These are phyloP conservation scores for Phenacoccus solenopsis DNA, from an alignment of 1,140 invertebrate genomes.

Conservation along the genomic window DNA sequence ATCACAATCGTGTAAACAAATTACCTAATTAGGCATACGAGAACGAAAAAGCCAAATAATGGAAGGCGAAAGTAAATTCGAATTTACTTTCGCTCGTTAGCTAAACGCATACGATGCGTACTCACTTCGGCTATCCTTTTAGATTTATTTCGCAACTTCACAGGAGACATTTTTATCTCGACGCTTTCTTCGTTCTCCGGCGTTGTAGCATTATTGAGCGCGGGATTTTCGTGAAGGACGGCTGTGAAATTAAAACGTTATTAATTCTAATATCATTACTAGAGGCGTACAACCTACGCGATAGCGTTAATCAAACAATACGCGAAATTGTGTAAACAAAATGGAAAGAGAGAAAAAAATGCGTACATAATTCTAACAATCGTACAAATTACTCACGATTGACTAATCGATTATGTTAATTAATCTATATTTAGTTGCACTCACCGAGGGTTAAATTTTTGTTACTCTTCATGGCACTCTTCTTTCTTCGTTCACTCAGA, in stretches of 20 bases:
- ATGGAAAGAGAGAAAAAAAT: neutral
- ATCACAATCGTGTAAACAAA: neutral
- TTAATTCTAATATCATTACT: neutral
- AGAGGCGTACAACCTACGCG: neutral
- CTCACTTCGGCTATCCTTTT: neutral
- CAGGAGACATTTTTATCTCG: conserved; percentile 5
- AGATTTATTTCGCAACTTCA: conserved; percentile 11
- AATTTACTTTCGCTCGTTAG: neutral
- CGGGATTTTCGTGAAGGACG: neutral
- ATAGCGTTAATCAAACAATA: conserved; percentile 7
- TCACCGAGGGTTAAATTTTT: conserved; percentile 37
- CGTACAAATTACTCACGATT: neutral
- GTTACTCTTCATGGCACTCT: conserved; percentile 35
- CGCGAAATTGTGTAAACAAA: neutral
- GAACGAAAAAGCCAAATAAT: neutral
- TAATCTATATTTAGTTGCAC: conserved; percentile 20
- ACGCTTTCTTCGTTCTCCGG: neutral
- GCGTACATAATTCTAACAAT: neutral
- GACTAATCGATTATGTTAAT: neutral
- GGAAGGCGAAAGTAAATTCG: neutral
- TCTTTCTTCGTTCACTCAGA: conserved; percentile 33
- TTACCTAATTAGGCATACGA: neutral
- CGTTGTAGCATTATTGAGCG: neutral
- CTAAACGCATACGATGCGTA: conserved; percentile 6
- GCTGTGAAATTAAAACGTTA: neutral